Percentiles rank a stretch among this genome's conserved stretches.
phyloP scores from a whole-genome alignment of 2,797 vertebrate species.

The Nannoperca obscura region DNA sequence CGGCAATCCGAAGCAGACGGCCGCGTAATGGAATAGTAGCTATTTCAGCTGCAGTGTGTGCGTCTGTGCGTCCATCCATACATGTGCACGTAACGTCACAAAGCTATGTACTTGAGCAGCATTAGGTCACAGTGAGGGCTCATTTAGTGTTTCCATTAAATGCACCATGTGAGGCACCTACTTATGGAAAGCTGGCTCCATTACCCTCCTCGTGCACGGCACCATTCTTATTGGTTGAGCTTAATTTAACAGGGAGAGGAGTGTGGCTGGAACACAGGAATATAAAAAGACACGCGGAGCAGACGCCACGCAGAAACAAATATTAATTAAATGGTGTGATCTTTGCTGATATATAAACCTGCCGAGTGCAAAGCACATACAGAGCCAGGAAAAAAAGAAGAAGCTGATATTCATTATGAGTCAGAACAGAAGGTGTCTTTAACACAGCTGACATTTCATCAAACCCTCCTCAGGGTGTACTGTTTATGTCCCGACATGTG shows the following conservation, averaged over 20 bases:
- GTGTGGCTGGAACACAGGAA: conserved; percentile 5
- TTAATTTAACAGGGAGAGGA: conserved; percentile 60
- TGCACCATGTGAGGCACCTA: conserved; percentile 36
- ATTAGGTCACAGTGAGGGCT: conserved; percentile 62
- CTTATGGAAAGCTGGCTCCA: conserved; percentile 51
- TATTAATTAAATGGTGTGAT: conserved; percentile 60
- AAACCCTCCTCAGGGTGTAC: conserved; percentile 23
- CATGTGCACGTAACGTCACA: conserved; percentile 40
- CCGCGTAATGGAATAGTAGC: conserved; percentile 56
- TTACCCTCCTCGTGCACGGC: conserved; percentile 41
- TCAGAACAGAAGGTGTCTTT: conserved; percentile 47
- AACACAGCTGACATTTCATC: conserved; percentile 54
- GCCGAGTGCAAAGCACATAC: conserved; percentile 11
- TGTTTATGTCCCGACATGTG: conserved; percentile 23
- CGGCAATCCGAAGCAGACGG: conserved; percentile 56
- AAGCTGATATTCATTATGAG: conserved; percentile 42
- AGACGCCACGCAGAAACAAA: conserved; percentile 43
- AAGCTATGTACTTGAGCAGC: conserved; percentile 60
- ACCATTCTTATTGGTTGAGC: conserved; percentile 53
- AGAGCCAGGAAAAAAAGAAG: not conserved
- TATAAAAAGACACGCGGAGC: conserved; percentile 45
- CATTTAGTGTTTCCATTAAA: conserved; percentile 68
- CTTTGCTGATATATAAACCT: conserved; percentile 37
- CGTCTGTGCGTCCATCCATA: conserved; percentile 39
- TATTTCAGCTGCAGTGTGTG: conserved; percentile 51